Evolutionary conservation across 2,797 vertebrate species (phyloP).

Genomic region (Xenentodon cancila): DNA sequence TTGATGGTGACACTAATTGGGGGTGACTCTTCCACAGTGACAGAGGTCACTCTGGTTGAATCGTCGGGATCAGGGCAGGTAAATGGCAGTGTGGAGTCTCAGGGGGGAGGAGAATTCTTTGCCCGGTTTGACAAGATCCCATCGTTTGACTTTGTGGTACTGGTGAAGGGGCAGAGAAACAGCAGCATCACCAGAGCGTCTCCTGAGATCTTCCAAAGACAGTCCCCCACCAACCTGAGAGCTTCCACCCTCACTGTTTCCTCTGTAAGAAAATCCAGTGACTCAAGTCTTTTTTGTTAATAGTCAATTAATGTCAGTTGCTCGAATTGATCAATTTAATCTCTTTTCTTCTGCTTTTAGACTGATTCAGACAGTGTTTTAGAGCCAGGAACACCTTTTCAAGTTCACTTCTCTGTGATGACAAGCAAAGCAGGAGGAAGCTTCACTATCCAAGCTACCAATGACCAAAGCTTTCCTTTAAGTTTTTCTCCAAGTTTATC

Average conservation of each 20-base stretch:
- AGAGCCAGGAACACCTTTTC: constrained; percentile 42
- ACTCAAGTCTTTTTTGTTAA: neutral
- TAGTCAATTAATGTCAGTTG: constrained; percentile 20
- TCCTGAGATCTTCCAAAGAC: constrained; percentile 61
- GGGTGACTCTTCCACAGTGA: constrained; percentile 33
- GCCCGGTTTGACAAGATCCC: constrained; percentile 53
- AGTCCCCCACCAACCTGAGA: constrained; percentile 59
- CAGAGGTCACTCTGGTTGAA: constrained; percentile 65
- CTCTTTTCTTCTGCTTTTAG: constrained; percentile 34
- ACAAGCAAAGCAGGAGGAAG: constrained; percentile 30
- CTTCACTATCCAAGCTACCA: constrained; percentile 59
- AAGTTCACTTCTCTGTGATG: constrained; percentile 62
- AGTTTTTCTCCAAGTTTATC: constrained; percentile 44
- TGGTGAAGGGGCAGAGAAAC: constrained; percentile 47
- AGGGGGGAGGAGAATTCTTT: constrained; percentile 43
- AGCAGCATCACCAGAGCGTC: neutral
- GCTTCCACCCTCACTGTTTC: constrained; percentile 62
- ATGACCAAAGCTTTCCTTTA: constrained; percentile 42
- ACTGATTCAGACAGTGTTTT: constrained; percentile 35
- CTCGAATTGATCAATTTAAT: neutral
- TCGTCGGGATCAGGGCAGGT: constrained; percentile 26
- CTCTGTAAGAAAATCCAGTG: neutral
- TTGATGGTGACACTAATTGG: constrained; percentile 67
- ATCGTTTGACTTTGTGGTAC: constrained; percentile 50
- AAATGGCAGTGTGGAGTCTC: constrained; percentile 29